Percentiles rank a stretch among this genome's conserved stretches.
phyloP scores from a whole-genome alignment of 2,888 invertebrate genomes.

The Aquatica leii region DNA sequence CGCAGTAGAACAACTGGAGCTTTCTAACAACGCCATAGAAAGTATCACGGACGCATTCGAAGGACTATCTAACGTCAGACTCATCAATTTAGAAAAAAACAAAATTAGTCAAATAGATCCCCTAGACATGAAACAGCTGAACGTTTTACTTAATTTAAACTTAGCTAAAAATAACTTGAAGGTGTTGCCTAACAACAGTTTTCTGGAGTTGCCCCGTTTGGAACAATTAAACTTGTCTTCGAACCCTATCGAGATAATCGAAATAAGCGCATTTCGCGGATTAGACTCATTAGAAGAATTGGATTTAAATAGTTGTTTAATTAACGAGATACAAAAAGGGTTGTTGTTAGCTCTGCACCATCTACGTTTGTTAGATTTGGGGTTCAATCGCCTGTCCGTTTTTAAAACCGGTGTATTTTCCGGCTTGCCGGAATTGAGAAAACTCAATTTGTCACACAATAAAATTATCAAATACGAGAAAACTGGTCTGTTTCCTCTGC shows the following conservation, averaged over 20 bases:
- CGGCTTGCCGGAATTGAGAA: conserved; percentile 53
- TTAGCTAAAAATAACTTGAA: conserved; percentile 50
- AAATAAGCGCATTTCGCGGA: conserved; percentile 48
- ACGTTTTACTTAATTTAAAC: conserved; percentile 47
- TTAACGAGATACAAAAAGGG: conserved; percentile 46
- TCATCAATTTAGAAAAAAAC: conserved; percentile 52
- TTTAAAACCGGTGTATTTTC: conserved; percentile 53
- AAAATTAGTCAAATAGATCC: conserved; percentile 45
- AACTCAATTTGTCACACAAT: conserved; percentile 51
- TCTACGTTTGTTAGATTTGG: conserved; percentile 49
- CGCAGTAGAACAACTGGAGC: conserved; percentile 49
- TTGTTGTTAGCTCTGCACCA: conserved; percentile 48
- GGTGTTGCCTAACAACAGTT: conserved; percentile 41
- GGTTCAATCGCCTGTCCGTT: conserved; percentile 48
- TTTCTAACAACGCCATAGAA: conserved; percentile 50
- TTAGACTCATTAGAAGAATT: conserved; percentile 50
- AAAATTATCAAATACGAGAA: conserved; percentile 46
- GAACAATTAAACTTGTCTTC: conserved; percentile 48
- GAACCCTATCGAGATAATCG: conserved; percentile 50
- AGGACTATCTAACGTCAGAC: conserved; percentile 42
- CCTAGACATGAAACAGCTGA: conserved; percentile 49
- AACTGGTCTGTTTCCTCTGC: conserved; percentile 53
- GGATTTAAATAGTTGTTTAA: conserved; percentile 50
- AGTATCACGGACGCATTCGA: conserved; percentile 41
- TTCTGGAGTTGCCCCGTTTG: conserved; percentile 44